Evolutionary conservation across 2,113 vertebrate genomes (phyloP), one percentile per base, ranked within the genome.

Genomic region (Cephalopterus ornatus): DNA sequence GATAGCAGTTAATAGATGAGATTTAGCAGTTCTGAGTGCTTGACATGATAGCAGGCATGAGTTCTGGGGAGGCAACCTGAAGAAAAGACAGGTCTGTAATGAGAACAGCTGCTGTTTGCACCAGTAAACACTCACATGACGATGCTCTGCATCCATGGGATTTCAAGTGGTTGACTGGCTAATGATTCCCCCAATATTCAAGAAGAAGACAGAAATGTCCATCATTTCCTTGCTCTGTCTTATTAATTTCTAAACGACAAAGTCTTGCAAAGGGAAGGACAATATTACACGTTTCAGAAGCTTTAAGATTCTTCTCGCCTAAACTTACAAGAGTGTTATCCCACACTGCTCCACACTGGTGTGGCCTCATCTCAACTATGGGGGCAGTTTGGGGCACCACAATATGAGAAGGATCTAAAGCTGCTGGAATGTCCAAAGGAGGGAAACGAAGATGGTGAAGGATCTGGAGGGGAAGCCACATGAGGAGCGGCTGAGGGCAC

Each of bases 401-500:
- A 61, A 46, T 8, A 8, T 19, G 49, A 67, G 10, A 67, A 46
- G 14, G 8, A 63, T 17, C 7, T 52, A 61, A 67, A 82, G 33
- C 33, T 39, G 11, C 52, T 8, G 30, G 9, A 32, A 23, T 17
- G 23, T 39, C 70, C 28, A 67, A 67, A 74, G 15, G 19, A 52
- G 19, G 32, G 27, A 8, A 3, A 37, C 6, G 7, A 58, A 28
- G 22, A 33, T n/a, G 5, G 8, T 20, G 37, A 52, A 59, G 15
- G 37, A 16, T 1, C 23, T 82, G 33, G 33, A 75, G 23, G 7
- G 0, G 23, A 46, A 75, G 44, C 8, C 42, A 23, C 19, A 16
- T 0, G 6, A 74, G 15, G 4, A 37, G 10, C 1, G 4, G 33
- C 23, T 59, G 61, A n/a, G 7, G 23, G 0, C 28, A 59, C 12